Conservation (phyloP, 2,888 invertebrate species). For the Drepana falcataria region DNA sequence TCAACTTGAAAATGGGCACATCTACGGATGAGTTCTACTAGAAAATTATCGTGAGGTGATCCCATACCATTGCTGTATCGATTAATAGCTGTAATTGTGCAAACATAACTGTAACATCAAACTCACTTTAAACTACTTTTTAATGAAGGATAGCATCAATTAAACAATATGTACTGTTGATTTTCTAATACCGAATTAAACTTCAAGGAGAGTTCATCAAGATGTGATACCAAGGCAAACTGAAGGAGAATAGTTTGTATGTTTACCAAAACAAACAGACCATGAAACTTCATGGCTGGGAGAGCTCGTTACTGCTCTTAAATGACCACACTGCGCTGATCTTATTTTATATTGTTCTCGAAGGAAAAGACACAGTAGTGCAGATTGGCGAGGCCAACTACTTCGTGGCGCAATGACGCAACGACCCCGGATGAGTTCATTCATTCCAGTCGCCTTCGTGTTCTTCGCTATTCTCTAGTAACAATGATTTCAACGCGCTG, state of each 20-base stretch:
- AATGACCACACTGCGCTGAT: slow-evolving; percentile 5
- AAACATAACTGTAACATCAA: background rate
- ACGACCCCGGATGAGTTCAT: slow-evolving; percentile 51
- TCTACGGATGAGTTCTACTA: slow-evolving; percentile 18
- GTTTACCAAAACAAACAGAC: no score
- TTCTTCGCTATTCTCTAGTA: background rate
- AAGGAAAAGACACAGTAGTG: slow-evolving; percentile 21
- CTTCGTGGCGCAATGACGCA: slow-evolving; percentile 44
- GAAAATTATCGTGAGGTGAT: slow-evolving; percentile 41
- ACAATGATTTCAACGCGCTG: background rate
- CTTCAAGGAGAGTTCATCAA: no score
- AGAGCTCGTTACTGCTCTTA: background rate
- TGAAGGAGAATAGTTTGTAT: background rate
- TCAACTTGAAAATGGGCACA: background rate
- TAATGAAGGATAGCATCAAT: no score
- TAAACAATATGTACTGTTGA: no score
- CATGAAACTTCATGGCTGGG: no score
- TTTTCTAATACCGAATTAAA: no score
- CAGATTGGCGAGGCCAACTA: slow-evolving; percentile 44
- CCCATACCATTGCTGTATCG: slow-evolving; percentile 21
- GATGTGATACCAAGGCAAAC: no score
- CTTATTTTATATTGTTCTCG: slow-evolving; percentile 12
- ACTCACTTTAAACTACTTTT: background rate
- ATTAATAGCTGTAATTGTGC: background rate
- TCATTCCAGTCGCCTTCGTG: slow-evolving; percentile 33